These are phyloP conservation scores for Subanguina moxae DNA, from an alignment of 1,140 invertebrate species.

Conservation along the genomic window DNA sequence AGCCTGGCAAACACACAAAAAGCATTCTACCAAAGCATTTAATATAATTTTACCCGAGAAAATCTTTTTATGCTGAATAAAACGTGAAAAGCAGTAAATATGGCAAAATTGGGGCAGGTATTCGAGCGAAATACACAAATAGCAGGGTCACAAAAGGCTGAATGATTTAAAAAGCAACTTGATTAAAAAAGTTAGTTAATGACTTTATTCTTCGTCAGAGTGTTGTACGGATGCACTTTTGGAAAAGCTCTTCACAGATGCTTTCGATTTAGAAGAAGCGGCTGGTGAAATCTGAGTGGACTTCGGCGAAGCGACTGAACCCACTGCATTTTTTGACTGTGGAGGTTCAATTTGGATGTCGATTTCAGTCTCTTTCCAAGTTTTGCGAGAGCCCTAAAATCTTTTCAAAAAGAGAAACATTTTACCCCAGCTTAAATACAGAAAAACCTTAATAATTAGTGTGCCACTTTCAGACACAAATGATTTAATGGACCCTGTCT, in stretches of 20 bases:
- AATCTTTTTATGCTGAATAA: no score
- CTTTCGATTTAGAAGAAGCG: not conserved
- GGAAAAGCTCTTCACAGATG: not conserved
- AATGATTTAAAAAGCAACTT: not conserved
- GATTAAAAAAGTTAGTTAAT: not conserved
- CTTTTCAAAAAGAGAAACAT: slow-evolving; percentile 2
- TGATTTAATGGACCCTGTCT: slow-evolving; percentile 14
- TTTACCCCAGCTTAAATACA: not conserved
- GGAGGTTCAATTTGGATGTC: slow-evolving; percentile 8
- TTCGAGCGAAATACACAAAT: no score
- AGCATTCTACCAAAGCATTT: no score
- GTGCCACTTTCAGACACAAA: slow-evolving; percentile 16
- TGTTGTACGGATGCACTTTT: not conserved
- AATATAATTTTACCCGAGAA: no score
- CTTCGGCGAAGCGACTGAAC: not conserved
- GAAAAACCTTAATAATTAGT: slow-evolving; percentile 8
- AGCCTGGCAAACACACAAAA: no score
- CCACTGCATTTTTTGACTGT: not conserved
- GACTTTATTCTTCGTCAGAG: not conserved
- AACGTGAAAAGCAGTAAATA: no score
- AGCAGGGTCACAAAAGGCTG: no score
- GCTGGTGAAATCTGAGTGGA: not conserved
- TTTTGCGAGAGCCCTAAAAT: slow-evolving; percentile 17
- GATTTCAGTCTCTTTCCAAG: slow-evolving; percentile 17
- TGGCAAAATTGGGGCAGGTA: no score